phyloP scores from a whole-genome alignment of 37 sponge, comb jelly and placozoan genomes.

The Tethya wilhelma region DNA sequence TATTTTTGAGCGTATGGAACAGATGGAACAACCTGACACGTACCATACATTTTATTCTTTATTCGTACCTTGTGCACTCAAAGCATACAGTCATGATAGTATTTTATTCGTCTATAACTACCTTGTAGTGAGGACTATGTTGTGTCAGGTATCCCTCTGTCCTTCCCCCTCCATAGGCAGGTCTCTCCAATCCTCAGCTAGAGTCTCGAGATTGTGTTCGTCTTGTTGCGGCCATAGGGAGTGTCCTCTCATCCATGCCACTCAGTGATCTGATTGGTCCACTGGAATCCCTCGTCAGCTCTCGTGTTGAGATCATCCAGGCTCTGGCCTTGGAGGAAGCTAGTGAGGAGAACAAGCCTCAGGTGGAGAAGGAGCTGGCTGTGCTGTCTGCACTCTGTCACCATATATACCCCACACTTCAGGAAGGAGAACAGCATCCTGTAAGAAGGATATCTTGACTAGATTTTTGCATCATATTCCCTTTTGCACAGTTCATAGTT shows the following conservation, averaged over 20 bases:
- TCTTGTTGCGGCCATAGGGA: constrained; percentile 60
- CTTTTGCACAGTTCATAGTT: too few relatives aligned
- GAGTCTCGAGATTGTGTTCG: constrained; percentile 35
- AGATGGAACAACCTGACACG: too few relatives aligned
- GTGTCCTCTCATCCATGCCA: constrained; percentile 59
- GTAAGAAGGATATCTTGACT: constrained; percentile 38
- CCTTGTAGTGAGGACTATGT: too few relatives aligned
- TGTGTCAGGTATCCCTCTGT: neutral
- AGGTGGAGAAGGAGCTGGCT: constrained; percentile 63
- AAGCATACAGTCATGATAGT: neutral
- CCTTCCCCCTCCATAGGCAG: constrained; percentile 12
- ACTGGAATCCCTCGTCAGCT: constrained; percentile 24
- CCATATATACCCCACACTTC: constrained; percentile 47
- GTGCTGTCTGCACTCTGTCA: constrained; percentile 51
- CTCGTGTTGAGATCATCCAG: constrained; percentile 27
- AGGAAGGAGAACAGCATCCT: constrained; percentile 70
- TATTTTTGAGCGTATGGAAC: too few relatives aligned
- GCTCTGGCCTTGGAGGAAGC: constrained; percentile 27
- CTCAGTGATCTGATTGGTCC: constrained; percentile 21
- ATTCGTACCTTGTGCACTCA: too few relatives aligned
- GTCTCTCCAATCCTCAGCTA: constrained; percentile 34
- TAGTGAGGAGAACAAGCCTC: neutral
- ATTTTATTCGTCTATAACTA: too few relatives aligned
- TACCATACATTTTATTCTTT: too few relatives aligned
- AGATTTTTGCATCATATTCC: too few relatives aligned